phyloP scores from a whole-genome alignment of 92 coral and sea anemone genomes.

The Phenganax stokvisi region DNA sequence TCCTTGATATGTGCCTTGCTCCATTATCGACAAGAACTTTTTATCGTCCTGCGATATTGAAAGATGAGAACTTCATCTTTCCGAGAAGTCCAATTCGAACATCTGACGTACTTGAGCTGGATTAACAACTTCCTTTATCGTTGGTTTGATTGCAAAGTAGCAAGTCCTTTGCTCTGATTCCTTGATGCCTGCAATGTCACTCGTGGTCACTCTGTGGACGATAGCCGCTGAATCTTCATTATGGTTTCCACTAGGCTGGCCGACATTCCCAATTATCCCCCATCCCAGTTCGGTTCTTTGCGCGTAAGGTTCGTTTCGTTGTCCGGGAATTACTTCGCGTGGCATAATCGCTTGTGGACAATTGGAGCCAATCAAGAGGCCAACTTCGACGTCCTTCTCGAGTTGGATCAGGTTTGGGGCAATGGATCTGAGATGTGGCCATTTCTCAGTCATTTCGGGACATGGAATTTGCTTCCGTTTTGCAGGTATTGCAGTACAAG shows the following conservation, averaged over 20 bases:
- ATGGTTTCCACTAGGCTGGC: neutral
- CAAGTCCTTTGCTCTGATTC: neutral
- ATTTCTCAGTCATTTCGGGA: conserved; percentile 34
- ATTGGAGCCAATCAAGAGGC: conserved; percentile 57
- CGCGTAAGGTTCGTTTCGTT: conserved; percentile 47
- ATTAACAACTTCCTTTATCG: conserved; percentile 46
- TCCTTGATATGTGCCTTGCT: conserved; percentile 28
- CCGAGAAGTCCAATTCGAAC: conserved; percentile 49
- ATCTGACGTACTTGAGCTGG: conserved; percentile 37
- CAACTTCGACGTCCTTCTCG: conserved; percentile 45
- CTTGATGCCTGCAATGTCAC: neutral
- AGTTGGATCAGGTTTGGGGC: conserved; percentile 39
- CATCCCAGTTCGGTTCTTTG: conserved; percentile 55
- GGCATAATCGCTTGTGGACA: conserved; percentile 55
- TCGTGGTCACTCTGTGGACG: neutral
- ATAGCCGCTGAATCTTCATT: neutral
- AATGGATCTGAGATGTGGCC: conserved; percentile 49
- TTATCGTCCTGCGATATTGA: conserved; percentile 45
- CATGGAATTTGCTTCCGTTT: conserved; percentile 45
- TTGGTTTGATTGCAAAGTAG: conserved; percentile 34
- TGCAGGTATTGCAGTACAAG: conserved; percentile 39
- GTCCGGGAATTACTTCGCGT: conserved; percentile 55
- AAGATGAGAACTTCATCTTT: conserved; percentile 1
- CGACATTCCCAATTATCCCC: conserved; percentile 51
- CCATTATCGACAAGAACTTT: conserved; percentile 39